Conservation (phyloP, 2,113 vertebrate genomes). For the Hemichromis elongatus region DNA sequence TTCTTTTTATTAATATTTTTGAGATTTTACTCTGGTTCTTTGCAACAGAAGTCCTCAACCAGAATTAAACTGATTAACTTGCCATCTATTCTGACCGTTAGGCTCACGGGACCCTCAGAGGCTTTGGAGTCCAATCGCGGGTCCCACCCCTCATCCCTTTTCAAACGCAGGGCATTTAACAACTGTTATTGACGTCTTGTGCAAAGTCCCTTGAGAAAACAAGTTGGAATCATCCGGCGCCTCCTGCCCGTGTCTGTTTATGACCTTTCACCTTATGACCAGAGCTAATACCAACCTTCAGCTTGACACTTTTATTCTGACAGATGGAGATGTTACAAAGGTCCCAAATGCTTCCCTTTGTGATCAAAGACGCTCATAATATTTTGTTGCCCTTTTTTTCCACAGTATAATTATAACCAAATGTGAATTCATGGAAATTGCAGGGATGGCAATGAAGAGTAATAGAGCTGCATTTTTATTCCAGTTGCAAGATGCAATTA, state of each 20-base stretch:
- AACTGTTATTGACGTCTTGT: not conserved
- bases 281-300: constrained; percentile 40
- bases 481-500: not conserved
- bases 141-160: not conserved
- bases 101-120: not conserved
- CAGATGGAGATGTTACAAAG: constrained; percentile 15
- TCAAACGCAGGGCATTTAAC: not conserved
- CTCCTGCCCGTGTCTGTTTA: constrained; percentile 1
- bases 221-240: not conserved
- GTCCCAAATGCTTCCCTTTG: constrained; percentile 4
- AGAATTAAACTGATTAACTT: not conserved
- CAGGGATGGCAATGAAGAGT: not conserved
- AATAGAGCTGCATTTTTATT: not conserved
- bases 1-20: not conserved
- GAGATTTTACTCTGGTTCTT: not conserved
- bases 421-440: not conserved
- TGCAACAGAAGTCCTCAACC: not conserved
- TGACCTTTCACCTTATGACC: constrained; percentile 43
- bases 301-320: constrained; percentile 37
- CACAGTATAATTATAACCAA: not conserved
- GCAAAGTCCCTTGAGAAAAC: constrained; percentile 35
- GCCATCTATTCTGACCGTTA: not conserved
- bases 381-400: not conserved
- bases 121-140: not conserved
- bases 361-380: not conserved